Base-by-base conservation (phyloP, 2,888 invertebrate genomes). In the Watsonalla binaria region DNA sequence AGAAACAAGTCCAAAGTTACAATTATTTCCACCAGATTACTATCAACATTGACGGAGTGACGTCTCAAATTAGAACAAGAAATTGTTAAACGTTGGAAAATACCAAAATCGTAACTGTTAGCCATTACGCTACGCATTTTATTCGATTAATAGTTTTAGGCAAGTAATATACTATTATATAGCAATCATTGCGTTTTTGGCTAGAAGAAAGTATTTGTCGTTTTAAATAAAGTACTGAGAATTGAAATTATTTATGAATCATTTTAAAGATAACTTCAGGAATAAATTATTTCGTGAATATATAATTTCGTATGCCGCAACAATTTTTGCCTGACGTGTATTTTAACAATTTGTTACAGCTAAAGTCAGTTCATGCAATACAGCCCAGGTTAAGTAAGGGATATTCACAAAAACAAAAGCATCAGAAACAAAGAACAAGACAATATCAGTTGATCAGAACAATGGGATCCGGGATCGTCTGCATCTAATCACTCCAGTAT, bases 1-100 rank as follows among this genome's bases (percentile, higher is more conserved):
- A 63, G 57, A 53, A 70, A 60, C 57, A 63, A 63, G 56, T 68
- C 57, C 61, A 54, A 61, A 61, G 57, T 58, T 64, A 63, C 54
- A 57, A 57, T 51, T 11, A 42, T 1, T 42, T 42, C 42, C 42
- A 51, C 33, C 34, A n/a, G 46, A 45, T 46, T 51, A n/a, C 35
- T 45, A 51, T 35, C 45, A 35, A 34, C 45, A 45, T 51, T 45
- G 51, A 13, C 42, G 35, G 51, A 51, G 47, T 15, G 51, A 45
- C 51, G 49, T 54, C 47, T 42, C 42, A 11, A 42, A 42, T 11
- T 42, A 11, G 42, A 11, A 42, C 42, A 11, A 42, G 42, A 42
- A 42, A 42, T 42, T 42, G 11, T 42, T 42, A 11, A 42, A 11
- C 42, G 5, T 42, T 11, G 8, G 11, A 42, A 42, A 11, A 11